Evolutionary conservation across 2,888 invertebrate species (phyloP).

Genomic region (Syrphus vitripennis): DNA sequence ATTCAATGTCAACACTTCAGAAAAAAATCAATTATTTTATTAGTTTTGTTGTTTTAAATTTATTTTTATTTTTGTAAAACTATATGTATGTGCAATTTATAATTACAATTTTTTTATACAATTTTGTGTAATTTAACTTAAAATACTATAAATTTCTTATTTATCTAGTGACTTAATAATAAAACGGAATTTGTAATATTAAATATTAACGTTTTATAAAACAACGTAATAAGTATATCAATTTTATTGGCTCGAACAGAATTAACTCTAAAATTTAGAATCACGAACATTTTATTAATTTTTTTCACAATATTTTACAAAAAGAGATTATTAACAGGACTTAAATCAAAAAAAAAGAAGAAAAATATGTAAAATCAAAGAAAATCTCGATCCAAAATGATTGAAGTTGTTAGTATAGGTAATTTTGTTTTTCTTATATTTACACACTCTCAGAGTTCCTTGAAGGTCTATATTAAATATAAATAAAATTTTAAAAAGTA

Average conservation of each 20-base stretch:
- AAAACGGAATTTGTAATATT: constrained; percentile 30
- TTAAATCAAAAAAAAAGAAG: constrained; percentile 19
- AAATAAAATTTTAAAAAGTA: constrained; percentile 42
- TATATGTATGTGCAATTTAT: constrained; percentile 66
- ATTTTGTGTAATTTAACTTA: constrained; percentile 47
- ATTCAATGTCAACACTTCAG: neutral
- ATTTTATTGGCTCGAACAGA: neutral
- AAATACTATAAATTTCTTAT: constrained; percentile 29
- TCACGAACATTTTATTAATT: constrained; percentile 46
- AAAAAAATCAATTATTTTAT: neutral
- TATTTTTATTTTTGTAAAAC: constrained; percentile 27
- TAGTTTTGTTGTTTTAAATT: constrained; percentile 47
- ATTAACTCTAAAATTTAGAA: constrained; percentile 55
- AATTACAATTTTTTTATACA: constrained; percentile 65
- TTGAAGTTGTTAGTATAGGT: constrained; percentile 42
- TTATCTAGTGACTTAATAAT: constrained; percentile 62
- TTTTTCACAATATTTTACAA: constrained; percentile 56
- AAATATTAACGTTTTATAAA: constrained; percentile 33
- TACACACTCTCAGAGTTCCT: constrained; percentile 52
- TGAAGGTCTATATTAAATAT: constrained; percentile 60
- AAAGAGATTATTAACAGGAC: constrained; percentile 27
- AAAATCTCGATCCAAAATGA: constrained; percentile 45
- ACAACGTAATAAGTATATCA: neutral
- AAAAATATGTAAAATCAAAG: constrained; percentile 12
- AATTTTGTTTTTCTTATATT: constrained; percentile 34